These are phyloP conservation scores for Galeruca laticollis DNA, from an alignment of 2,888 invertebrate genomes.

Conservation along the genomic window DNA sequence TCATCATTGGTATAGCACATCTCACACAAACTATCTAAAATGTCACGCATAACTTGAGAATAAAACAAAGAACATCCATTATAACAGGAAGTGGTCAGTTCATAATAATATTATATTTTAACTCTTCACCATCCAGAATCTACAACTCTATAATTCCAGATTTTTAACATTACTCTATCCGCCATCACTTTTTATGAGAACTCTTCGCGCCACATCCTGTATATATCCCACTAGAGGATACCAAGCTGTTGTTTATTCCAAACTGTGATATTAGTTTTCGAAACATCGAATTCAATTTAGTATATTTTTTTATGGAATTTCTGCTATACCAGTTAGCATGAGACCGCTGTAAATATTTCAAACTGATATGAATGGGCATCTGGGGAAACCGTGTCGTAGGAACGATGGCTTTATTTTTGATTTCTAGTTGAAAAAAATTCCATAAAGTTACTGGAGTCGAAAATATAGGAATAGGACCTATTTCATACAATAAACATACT, in stretches of 20 bases:
- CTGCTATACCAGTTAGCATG: slow-evolving; percentile 40
- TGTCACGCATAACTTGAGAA: too few species aligned
- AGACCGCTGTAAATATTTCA: slow-evolving; percentile 41
- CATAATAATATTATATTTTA: too few species aligned
- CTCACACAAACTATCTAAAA: too few species aligned
- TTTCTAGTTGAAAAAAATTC: neutral
- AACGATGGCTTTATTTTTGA: slow-evolving; percentile 16
- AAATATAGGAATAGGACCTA: neutral
- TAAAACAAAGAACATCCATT: too few species aligned
- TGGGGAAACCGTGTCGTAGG: slow-evolving; percentile 6
- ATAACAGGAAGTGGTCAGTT: too few species aligned
- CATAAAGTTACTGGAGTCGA: neutral
- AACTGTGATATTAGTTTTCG: slow-evolving; percentile 24
- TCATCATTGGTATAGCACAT: too few species aligned
- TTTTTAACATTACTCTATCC: too few species aligned
- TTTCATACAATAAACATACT: too few species aligned
- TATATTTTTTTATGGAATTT: slow-evolving; percentile 34
- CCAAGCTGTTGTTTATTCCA: slow-evolving; percentile 18
- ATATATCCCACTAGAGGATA: slow-evolving; percentile 26
- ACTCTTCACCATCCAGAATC: too few species aligned
- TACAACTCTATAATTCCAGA: too few species aligned
- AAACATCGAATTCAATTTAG: slow-evolving; percentile 31
- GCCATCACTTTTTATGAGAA: too few species aligned
- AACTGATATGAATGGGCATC: slow-evolving; percentile 33
- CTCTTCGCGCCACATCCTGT: neutral